Conservation (phyloP, 2,797 vertebrate species). For the Takifugu ocellatus region DNA sequence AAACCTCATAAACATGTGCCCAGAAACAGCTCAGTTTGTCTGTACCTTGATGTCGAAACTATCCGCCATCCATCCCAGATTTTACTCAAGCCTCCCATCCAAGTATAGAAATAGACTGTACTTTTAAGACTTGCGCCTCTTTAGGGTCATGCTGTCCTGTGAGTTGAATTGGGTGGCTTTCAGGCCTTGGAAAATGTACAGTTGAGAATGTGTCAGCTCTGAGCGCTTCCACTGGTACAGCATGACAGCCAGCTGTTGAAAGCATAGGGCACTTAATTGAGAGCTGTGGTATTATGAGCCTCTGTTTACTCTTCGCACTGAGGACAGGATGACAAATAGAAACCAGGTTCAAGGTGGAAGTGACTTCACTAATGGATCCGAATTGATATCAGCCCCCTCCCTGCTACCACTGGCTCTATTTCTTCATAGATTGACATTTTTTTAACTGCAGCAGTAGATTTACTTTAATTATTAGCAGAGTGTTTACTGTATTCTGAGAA, state of each 20-base stretch:
- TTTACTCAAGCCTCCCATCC: no score
- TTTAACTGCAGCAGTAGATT: not conserved
- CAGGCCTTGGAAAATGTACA: not conserved
- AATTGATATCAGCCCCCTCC: slow-evolving; percentile 38
- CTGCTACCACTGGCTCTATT: slow-evolving; percentile 33
- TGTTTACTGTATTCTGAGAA: no score
- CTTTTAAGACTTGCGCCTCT: slow-evolving; percentile 10
- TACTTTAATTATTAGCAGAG: no score
- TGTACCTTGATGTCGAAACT: no score
- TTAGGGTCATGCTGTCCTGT: slow-evolving; percentile 8
- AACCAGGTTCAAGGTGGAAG: slow-evolving; percentile 39
- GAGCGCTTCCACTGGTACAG: not conserved
- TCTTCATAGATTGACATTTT: not conserved
- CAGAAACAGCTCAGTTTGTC: no score
- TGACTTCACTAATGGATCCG: slow-evolving; percentile 48
- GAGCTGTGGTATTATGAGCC: slow-evolving; percentile 16
- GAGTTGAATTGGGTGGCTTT: slow-evolving; percentile 1
- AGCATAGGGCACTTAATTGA: slow-evolving; percentile 17
- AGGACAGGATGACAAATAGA: slow-evolving; percentile 23
- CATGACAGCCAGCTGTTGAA: slow-evolving; percentile 3
- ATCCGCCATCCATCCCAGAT: no score
- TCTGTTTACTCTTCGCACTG: slow-evolving; percentile 28
- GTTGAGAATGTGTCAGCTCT: not conserved
- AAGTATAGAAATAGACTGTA: not conserved
- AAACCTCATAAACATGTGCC: no score